phyloP scores from a whole-genome alignment of 23 tunicate genomes.

The Oikopleura dioica region DNA sequence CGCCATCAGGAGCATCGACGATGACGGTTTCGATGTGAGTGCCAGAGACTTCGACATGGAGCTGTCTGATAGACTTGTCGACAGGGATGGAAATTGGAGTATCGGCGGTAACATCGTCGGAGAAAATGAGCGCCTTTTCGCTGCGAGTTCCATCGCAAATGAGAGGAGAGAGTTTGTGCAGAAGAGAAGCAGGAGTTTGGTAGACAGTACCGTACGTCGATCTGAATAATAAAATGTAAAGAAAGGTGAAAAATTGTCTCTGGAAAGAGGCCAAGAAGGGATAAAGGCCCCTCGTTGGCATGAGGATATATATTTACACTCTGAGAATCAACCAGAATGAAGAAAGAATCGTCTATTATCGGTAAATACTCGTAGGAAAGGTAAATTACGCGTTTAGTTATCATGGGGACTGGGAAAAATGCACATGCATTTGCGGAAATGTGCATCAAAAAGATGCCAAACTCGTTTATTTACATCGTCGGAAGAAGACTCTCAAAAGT shows the following conservation, averaged over 20 bases:
- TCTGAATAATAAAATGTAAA: too few species aligned
- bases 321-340: too few species aligned
- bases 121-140: neutral
- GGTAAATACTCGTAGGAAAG: too few species aligned
- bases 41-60: neutral
- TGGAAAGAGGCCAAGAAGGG: too few species aligned
- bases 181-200: neutral
- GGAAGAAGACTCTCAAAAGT: neutral
- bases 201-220: constrained; percentile 11
- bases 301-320: too few species aligned
- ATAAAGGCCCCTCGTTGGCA: too few species aligned
- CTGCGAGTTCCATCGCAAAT: neutral
- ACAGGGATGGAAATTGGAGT: neutral
- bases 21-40: neutral
- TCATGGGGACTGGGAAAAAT: neutral
- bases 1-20: neutral
- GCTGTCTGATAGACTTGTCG: neutral
- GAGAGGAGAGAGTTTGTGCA: neutral
- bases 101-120: neutral
- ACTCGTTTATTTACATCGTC: neutral
- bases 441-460: neutral
- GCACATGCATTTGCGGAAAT: neutral
- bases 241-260: too few species aligned
- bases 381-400: too few species aligned
- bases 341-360: too few species aligned